phyloP scores from a whole-genome alignment of 2,888 invertebrate genomes.

The Meteorus cinctellus region DNA sequence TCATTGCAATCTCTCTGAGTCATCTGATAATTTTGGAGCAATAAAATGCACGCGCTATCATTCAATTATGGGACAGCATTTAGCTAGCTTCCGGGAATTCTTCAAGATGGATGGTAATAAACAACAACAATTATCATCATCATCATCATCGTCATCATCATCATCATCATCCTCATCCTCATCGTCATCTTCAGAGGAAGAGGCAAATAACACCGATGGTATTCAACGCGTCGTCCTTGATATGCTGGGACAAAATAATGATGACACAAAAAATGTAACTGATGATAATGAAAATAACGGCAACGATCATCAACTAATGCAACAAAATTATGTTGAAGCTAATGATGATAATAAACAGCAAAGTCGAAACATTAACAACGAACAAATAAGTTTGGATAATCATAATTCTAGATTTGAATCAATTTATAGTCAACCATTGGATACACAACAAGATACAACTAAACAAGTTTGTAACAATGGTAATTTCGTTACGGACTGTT shows the following conservation, averaged over 20 bases:
- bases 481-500: slow-evolving; percentile 60
- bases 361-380: slow-evolving; percentile 65
- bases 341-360: slow-evolving; percentile 60
- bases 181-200: slow-evolving; percentile 1
- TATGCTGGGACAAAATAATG: slow-evolving; percentile 57
- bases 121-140: neutral
- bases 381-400: slow-evolving; percentile 67
- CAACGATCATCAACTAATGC: slow-evolving; percentile 59
- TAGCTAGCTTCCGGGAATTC: slow-evolving; percentile 72
- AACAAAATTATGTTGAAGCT: slow-evolving; percentile 45
- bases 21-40: slow-evolving; percentile 41
- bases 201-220: slow-evolving; percentile 6
- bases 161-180: neutral
- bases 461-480: slow-evolving; percentile 67
- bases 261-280: slow-evolving; percentile 56
- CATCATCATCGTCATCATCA: neutral
- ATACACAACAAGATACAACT: slow-evolving; percentile 62
- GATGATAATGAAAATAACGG: slow-evolving; percentile 64
- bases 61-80: slow-evolving; percentile 72
- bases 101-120: slow-evolving; percentile 70
- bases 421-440: slow-evolving; percentile 69
- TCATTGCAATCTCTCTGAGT: neutral
- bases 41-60: slow-evolving; percentile 67
- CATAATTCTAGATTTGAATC: slow-evolving; percentile 71
- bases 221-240: slow-evolving; percentile 53